A percentile compares a stretch with the other conserved stretches of the same genome.
These are phyloP conservation scores for Pecten maximus DNA, from an alignment of 2,888 invertebrate species.

Conservation along the genomic window DNA sequence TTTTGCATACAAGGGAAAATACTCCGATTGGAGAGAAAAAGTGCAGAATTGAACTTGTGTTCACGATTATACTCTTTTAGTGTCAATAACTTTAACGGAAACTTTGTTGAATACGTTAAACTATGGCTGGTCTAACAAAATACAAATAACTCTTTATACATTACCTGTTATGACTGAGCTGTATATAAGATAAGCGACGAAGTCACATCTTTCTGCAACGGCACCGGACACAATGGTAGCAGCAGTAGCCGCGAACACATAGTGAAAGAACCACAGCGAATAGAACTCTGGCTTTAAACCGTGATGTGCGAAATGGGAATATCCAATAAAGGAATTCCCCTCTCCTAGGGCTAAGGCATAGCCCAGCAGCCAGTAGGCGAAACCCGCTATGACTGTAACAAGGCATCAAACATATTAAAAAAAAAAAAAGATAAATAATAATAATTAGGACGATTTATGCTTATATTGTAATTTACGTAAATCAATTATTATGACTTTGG, in stretches of 20 bases:
- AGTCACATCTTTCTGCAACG: slow-evolving; percentile 85
- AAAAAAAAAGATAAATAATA: too few relatives aligned
- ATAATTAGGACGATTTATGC: too few relatives aligned
- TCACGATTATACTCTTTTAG: too few relatives aligned
- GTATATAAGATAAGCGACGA: slow-evolving; percentile 84
- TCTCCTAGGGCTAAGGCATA: slow-evolving; percentile 70
- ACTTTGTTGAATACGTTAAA: too few relatives aligned
- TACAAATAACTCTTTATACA: slow-evolving; percentile 2
- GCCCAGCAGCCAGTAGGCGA: slow-evolving; percentile 71
- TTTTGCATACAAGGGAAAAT: too few relatives aligned
- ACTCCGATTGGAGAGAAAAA: too few relatives aligned
- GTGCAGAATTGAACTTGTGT: too few relatives aligned
- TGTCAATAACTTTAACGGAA: too few relatives aligned
- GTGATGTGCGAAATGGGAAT: slow-evolving; percentile 72
- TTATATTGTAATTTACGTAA: too few relatives aligned
- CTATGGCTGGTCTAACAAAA: too few relatives aligned
- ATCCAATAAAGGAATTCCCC: slow-evolving; percentile 81
- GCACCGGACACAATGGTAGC: slow-evolving; percentile 85
- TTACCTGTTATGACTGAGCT: slow-evolving; percentile 84
- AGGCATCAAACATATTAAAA: too few relatives aligned
- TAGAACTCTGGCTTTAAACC: slow-evolving; percentile 64
- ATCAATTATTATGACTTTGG: too few relatives aligned
- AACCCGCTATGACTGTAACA: slow-evolving; percentile 68
- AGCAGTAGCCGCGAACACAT: slow-evolving; percentile 85
- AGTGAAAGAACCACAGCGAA: slow-evolving; percentile 84